Percentiles rank a stretch among this genome's conserved stretches.
Conservation (phyloP, 2,797 vertebrate species). For the Fratercula arctica region DNA sequence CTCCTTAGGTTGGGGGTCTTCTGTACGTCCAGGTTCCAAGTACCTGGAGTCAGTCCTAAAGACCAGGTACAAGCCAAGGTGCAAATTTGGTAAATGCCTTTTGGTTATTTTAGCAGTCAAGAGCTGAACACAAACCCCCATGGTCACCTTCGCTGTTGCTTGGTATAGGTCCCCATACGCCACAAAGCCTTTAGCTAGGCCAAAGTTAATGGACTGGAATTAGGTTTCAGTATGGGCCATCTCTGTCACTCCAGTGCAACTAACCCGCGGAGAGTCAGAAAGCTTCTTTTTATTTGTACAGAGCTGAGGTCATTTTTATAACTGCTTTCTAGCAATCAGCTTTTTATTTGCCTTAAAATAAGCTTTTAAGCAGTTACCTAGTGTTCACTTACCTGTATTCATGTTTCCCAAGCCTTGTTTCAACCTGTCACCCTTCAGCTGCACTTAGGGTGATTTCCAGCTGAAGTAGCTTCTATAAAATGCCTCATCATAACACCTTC, state of each 20-base stretch:
- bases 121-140: background rate
- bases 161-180: slow-evolving; percentile 50
- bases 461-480: slow-evolving; percentile 55
- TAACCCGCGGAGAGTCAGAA: slow-evolving; percentile 32
- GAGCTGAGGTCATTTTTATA: slow-evolving; percentile 69
- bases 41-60: slow-evolving; percentile 2
- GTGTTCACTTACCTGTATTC: slow-evolving; percentile 59
- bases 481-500: slow-evolving; percentile 53
- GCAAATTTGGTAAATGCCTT: slow-evolving; percentile 39
- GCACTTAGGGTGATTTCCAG: slow-evolving; percentile 48
- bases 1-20: background rate
- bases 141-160: slow-evolving; percentile 19
- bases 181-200: slow-evolving; percentile 76
- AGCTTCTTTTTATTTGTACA: slow-evolving; percentile 68
- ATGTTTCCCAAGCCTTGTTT: slow-evolving; percentile 56
- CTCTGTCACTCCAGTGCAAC: slow-evolving; percentile 40
- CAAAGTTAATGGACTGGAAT: slow-evolving; percentile 76
- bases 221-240: slow-evolving; percentile 6
- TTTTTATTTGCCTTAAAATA: slow-evolving; percentile 84
- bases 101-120: slow-evolving; percentile 16
- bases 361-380: slow-evolving; percentile 74
- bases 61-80: slow-evolving; percentile 13
- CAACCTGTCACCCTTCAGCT: slow-evolving; percentile 33
- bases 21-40: background rate
- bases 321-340: slow-evolving; percentile 78